phyloP scores from a whole-genome alignment of 2,113 vertebrate species.

The Proteles cristata region DNA sequence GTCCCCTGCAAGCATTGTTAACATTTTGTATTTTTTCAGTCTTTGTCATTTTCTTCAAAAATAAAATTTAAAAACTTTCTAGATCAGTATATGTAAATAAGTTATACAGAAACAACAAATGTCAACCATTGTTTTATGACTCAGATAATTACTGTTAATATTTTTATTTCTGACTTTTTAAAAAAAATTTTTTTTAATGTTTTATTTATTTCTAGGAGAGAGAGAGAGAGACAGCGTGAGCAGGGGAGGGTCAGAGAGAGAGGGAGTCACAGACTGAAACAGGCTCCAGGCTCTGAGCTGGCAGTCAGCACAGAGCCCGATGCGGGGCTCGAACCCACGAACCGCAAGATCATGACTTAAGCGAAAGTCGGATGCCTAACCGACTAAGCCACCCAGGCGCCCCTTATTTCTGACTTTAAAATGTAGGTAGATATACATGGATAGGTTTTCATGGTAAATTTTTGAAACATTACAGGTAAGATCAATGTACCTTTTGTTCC shows the following conservation, averaged over 20 bases:
- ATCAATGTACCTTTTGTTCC: not conserved
- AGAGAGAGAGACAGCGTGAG: too few species aligned
- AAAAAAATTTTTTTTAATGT: too few species aligned
- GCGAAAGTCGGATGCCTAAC: too few species aligned
- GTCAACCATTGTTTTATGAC: not conserved
- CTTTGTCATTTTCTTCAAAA: slow-evolving; percentile 52
- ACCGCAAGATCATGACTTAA: too few species aligned
- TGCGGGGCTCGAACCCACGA: too few species aligned
- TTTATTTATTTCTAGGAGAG: too few species aligned
- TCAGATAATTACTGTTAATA: slow-evolving; percentile 8
- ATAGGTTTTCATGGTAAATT: not conserved
- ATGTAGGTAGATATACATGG: not conserved
- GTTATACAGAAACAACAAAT: slow-evolving; percentile 34
- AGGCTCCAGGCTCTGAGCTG: too few species aligned
- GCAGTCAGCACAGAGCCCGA: too few species aligned
- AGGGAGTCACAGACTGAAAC: too few species aligned
- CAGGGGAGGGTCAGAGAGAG: too few species aligned
- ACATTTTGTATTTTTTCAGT: slow-evolving; percentile 39
- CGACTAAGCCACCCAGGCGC: too few species aligned
- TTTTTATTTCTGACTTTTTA: not conserved
- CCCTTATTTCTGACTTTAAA: not conserved
- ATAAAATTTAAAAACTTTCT: slow-evolving; percentile 12
- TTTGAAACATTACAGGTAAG: not conserved
- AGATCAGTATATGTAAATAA: slow-evolving; percentile 25
- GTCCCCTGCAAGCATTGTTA: not conserved